Evolutionary conservation across 92 coral and sea anemone genomes (phyloP).

Genomic region (Bergia puertoricense): DNA sequence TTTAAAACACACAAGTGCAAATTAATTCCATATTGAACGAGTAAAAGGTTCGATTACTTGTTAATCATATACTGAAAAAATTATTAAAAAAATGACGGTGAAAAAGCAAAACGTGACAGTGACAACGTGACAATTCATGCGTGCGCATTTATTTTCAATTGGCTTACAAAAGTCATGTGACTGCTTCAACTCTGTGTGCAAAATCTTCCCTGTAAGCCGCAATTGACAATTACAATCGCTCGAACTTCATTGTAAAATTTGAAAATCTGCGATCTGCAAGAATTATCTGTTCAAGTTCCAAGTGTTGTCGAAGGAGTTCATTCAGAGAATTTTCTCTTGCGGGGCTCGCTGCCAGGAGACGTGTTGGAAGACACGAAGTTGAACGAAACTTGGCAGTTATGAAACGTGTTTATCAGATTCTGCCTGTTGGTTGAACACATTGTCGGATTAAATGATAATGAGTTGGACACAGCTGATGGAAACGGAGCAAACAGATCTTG

Average conservation of each 20-base stretch:
- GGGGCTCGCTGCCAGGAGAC: slow-evolving; percentile 31
- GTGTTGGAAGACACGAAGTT: slow-evolving; percentile 31
- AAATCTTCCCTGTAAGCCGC: slow-evolving; percentile 16
- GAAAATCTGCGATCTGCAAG: no score
- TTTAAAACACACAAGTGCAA: no score
- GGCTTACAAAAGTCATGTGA: slow-evolving; percentile 16
- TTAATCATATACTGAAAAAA: slow-evolving; percentile 18
- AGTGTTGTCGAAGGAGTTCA: background rate
- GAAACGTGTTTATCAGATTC: slow-evolving; percentile 29
- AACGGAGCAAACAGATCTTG: slow-evolving; percentile 17
- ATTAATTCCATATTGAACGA: no score
- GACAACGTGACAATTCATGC: slow-evolving; percentile 1
- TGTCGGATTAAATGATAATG: slow-evolving; percentile 28
- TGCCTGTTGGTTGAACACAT: slow-evolving; percentile 23
- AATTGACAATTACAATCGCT: no score
- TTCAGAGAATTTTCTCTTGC: slow-evolving; percentile 30
- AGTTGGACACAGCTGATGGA: slow-evolving; percentile 32
- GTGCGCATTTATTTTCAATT: slow-evolving; percentile 6
- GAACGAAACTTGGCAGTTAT: slow-evolving; percentile 24
- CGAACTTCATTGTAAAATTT: no score
- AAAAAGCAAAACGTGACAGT: background rate
- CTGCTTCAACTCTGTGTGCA: slow-evolving; percentile 22
- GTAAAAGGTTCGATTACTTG: no score
- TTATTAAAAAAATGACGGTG: background rate
- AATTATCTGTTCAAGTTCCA: no score